Conservation (phyloP, 2,113 vertebrate species). For the Octodon degus region DNA sequence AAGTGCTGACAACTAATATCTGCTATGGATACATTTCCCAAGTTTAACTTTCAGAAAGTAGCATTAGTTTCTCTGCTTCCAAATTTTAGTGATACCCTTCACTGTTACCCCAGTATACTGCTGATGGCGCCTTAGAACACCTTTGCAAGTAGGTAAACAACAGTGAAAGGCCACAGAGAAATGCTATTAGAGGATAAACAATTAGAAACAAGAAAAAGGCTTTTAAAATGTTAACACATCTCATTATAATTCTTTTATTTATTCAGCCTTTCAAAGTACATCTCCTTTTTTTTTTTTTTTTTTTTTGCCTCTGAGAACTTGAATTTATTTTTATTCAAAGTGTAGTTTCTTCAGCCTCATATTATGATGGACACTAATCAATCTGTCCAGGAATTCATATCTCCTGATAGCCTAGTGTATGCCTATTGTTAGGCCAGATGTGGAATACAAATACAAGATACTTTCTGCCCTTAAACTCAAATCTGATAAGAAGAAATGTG, state of each 20-base stretch:
- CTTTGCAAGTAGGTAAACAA: neutral
- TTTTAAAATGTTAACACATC: neutral
- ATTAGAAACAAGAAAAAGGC: neutral
- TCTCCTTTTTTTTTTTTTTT: neutral
- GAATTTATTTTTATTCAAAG: too few species aligned
- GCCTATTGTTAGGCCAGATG: neutral
- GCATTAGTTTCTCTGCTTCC: constrained; percentile 17
- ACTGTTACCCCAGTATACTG: neutral
- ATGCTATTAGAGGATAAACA: neutral
- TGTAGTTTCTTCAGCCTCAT: too few species aligned
- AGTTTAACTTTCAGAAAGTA: constrained; percentile 24
- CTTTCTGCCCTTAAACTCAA: neutral
- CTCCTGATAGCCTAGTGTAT: neutral
- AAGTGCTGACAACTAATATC: neutral
- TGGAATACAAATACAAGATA: neutral
- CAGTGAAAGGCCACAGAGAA: neutral
- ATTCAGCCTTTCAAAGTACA: neutral
- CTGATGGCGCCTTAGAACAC: neutral
- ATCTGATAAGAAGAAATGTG: neutral
- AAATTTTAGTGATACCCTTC: neutral
- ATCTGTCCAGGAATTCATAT: too few species aligned
- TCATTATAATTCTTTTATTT: constrained; percentile 38
- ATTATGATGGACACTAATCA: too few species aligned
- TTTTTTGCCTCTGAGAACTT: too few species aligned
- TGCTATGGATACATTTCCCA: neutral